These are phyloP conservation scores for Emmelina monodactyla DNA, from an alignment of 2,888 invertebrate species.

Conservation along the genomic window DNA sequence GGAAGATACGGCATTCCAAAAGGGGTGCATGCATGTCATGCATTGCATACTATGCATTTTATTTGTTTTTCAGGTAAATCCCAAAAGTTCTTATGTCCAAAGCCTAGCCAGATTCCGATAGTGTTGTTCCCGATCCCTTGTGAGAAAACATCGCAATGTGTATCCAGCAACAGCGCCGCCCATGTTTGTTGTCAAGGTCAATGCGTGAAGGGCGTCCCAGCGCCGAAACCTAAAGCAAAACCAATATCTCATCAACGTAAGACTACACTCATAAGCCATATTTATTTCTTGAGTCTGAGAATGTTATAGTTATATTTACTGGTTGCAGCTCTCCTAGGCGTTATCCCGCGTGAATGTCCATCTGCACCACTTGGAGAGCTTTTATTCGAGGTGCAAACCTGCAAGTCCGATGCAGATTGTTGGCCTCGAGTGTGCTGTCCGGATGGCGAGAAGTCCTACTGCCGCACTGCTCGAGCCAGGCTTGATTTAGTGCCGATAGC, in stretches of 20 bases:
- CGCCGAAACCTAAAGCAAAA: conserved; percentile 57
- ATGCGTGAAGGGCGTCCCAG: conserved; percentile 68
- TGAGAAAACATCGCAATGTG: conserved; percentile 53
- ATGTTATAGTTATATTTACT: too few species aligned
- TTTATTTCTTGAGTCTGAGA: too few species aligned
- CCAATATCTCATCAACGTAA: conserved; percentile 53
- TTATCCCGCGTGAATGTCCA: conserved; percentile 76
- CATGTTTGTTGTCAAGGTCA: conserved; percentile 60
- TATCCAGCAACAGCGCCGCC: conserved; percentile 43
- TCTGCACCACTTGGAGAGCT: conserved; percentile 73
- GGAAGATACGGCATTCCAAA: too few species aligned
- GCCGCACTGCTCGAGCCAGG: conserved; percentile 73
- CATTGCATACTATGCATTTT: background rate
- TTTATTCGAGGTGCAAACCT: conserved; percentile 73
- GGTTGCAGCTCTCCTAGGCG: conserved; percentile 69
- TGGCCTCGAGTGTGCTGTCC: conserved; percentile 80
- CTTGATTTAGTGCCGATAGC: conserved; percentile 71
- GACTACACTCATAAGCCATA: conserved; percentile 10
- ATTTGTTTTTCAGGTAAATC: conserved; percentile 32
- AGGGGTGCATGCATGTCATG: too few species aligned
- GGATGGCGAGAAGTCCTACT: conserved; percentile 72
- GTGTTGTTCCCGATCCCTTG: conserved; percentile 53
- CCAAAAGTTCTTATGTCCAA: conserved; percentile 50
- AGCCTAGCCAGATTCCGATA: conserved; percentile 36
- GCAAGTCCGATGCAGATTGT: conserved; percentile 74